Conservation (phyloP, 2,113 vertebrate genomes). For the Charadrius vociferus region DNA sequence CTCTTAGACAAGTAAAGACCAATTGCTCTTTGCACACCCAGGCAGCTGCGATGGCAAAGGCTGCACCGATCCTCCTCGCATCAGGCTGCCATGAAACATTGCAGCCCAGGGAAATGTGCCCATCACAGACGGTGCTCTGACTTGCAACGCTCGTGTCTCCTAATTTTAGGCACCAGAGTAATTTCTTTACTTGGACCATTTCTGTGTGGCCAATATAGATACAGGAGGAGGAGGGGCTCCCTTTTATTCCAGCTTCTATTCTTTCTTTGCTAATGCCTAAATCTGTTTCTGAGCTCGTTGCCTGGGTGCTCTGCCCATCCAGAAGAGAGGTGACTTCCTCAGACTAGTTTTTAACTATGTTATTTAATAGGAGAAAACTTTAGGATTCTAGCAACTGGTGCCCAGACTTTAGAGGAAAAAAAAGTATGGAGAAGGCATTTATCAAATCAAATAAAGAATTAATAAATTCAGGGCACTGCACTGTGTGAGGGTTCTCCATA, state of each 20-base stretch:
- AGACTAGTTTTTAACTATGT: not conserved
- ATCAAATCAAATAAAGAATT: not conserved
- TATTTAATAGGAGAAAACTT: not conserved
- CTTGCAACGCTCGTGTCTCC: not conserved
- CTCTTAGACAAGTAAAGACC: not conserved
- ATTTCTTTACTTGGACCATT: not conserved
- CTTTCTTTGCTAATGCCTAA: not conserved
- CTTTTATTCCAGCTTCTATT: not conserved
- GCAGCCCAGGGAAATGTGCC: not conserved
- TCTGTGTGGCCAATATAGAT: not conserved
- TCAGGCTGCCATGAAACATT: not conserved
- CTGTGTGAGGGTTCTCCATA: not conserved
- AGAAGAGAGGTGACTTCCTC: not conserved
- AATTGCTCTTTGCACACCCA: not conserved
- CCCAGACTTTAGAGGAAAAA: not conserved
- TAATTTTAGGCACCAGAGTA: not conserved
- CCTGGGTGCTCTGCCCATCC: not conserved
- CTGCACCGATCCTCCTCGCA: accelerated
- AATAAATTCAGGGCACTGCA: not conserved
- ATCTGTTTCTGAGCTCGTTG: not conserved
- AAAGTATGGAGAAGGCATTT: not conserved
- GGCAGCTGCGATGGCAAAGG: not conserved
- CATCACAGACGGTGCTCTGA: not conserved
- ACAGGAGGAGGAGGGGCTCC: not conserved
- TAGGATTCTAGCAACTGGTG: not conserved